Conservation (phyloP, 2,797 vertebrate genomes). For the Anomalospiza imberbis region DNA sequence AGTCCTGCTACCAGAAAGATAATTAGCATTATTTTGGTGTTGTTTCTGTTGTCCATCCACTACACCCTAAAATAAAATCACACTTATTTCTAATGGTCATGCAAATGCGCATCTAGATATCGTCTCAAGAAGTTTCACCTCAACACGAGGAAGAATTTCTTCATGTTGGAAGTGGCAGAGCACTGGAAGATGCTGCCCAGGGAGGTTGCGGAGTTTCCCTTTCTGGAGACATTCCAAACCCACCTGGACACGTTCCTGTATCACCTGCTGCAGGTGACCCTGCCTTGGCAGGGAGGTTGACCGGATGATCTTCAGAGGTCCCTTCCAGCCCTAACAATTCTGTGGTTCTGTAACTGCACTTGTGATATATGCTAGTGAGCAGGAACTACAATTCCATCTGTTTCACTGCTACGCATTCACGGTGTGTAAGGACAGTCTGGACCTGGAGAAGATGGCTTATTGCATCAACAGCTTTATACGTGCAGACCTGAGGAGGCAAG, state of each 20-base stretch:
- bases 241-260: neutral
- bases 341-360: neutral
- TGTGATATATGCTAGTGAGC: neutral
- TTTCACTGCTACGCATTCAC: accelerated
- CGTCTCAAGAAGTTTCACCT: neutral
- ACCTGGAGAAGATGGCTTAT: neutral
- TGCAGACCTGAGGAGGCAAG: neutral
- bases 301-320: neutral
- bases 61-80: neutral
- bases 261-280: neutral
- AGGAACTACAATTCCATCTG: neutral
- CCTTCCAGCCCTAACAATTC: neutral
- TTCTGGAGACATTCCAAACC: neutral
- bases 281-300: neutral
- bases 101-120: neutral
- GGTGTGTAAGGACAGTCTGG: accelerated
- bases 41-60: neutral
- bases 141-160: neutral
- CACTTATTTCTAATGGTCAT: neutral
- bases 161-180: neutral
- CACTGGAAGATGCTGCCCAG: neutral
- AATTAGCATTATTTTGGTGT: neutral
- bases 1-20: neutral
- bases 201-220: neutral
- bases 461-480: neutral